These are phyloP conservation scores for Ctenoplectra terminalis DNA, from an alignment of 1,140 invertebrate species.

Conservation along the genomic window DNA sequence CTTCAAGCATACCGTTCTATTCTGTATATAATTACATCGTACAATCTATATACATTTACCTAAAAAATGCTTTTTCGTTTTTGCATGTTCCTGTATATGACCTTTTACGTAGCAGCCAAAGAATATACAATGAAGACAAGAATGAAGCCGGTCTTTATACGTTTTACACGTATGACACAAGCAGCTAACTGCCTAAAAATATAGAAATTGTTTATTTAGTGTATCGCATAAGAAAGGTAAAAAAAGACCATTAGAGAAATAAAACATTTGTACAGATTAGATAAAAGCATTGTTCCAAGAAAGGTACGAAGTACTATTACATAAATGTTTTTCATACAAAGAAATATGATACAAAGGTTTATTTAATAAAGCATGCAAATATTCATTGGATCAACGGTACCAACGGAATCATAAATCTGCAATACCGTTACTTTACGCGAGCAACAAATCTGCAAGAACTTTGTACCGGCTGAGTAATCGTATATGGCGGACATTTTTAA, in stretches of 20 bases:
- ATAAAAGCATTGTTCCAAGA: background rate
- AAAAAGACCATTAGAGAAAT: background rate
- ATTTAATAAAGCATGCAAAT: conserved; percentile 17
- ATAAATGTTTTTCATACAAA: background rate
- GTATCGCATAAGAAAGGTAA: background rate
- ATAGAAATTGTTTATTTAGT: conserved; percentile 34
- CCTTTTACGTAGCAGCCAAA: conserved; percentile 92
- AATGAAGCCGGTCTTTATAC: conserved; percentile 90
- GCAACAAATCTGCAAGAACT: conserved; percentile 21
- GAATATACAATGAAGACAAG: conserved; percentile 95
- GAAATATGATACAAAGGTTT: background rate
- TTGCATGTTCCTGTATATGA: conserved; percentile 94
- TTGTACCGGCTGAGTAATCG: conserved; percentile 39
- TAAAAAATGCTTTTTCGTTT: conserved; percentile 91
- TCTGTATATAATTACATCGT: background rate
- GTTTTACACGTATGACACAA: conserved; percentile 91
- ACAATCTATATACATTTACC: conserved; percentile 77
- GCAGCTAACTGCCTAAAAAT: conserved; percentile 87
- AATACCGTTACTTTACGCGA: conserved; percentile 37
- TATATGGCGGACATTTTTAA: conserved; percentile 41
- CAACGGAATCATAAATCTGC: conserved; percentile 29
- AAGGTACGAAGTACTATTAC: background rate
- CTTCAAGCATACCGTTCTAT: background rate
- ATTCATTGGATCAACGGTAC: conserved; percentile 33
- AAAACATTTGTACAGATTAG: background rate